Conservation (phyloP, 2,888 invertebrate genomes). For the Baronia brevicornis region DNA sequence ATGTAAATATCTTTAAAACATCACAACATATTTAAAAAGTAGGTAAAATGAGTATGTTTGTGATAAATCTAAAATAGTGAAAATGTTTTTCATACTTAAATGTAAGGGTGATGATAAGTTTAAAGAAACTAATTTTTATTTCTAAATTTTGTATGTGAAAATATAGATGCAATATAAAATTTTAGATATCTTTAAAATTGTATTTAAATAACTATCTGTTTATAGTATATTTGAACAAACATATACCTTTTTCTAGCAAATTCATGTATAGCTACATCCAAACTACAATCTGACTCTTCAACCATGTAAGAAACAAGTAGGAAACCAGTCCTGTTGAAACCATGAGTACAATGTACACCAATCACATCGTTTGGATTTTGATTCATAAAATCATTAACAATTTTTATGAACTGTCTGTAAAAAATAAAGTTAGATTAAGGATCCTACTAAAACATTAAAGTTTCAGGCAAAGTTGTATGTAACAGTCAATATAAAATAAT, state of each 20-base stretch:
- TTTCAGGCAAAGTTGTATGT: background rate
- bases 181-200: no score
- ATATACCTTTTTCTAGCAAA: slow-evolving; percentile 81
- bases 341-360: slow-evolving; percentile 97
- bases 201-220: no score
- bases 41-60: no score
- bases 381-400: slow-evolving; percentile 86
- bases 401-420: slow-evolving; percentile 83
- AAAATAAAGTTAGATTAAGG: slow-evolving; percentile 4
- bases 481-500: background rate
- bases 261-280: slow-evolving; percentile 87
- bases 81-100: no score
- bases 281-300: slow-evolving; percentile 86
- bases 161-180: no score
- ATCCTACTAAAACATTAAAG: slow-evolving; percentile 4
- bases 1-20: no score
- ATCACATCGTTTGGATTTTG: slow-evolving; percentile 86
- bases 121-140: no score
- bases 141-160: no score
- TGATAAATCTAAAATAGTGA: no score
- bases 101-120: no score
- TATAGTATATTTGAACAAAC: background rate
- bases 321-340: slow-evolving; percentile 98
- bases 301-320: slow-evolving; percentile 94
- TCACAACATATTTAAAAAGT: no score